These are phyloP conservation scores for Anagrus nilaparvatae DNA, from an alignment of 1,140 invertebrate species.

Conservation along the genomic window DNA sequence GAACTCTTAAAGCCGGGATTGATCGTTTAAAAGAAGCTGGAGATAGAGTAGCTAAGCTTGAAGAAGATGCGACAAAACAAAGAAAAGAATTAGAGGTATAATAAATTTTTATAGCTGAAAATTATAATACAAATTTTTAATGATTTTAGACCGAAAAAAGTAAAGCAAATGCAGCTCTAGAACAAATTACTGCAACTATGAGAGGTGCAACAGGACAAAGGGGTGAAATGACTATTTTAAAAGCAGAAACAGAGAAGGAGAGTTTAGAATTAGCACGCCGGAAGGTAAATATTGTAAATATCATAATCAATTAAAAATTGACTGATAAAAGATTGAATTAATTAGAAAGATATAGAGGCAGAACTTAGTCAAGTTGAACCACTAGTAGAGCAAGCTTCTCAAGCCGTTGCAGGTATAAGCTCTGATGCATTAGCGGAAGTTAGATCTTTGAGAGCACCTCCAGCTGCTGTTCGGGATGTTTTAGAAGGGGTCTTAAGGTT, in stretches of 20 bases:
- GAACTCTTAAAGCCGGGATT: conserved; percentile 64
- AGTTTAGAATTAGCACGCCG: conserved; percentile 64
- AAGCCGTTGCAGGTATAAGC: conserved; percentile 91
- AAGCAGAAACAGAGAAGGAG: conserved; percentile 80
- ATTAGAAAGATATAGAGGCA: conserved; percentile 69
- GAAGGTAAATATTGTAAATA: conserved; percentile 43
- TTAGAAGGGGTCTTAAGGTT: conserved; percentile 93
- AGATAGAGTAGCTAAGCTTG: conserved; percentile 73
- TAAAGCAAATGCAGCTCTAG: conserved; percentile 81
- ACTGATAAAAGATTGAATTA: not conserved
- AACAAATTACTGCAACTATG: conserved; percentile 93
- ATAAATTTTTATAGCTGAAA: not conserved
- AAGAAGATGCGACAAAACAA: conserved; percentile 80
- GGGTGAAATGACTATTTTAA: conserved; percentile 83
- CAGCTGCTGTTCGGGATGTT: conserved; percentile 92
- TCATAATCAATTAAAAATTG: not conserved
- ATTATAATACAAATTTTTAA: not conserved
- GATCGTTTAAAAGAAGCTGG: conserved; percentile 84
- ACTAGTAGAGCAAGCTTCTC: conserved; percentile 73
- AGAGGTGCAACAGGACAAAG: conserved; percentile 84
- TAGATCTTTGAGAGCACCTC: conserved; percentile 88
- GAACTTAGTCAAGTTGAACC: conserved; percentile 92
- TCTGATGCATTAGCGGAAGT: conserved; percentile 92
- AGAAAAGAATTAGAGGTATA: conserved; percentile 56
- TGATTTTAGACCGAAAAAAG: conserved; percentile 65